Conservation (phyloP, 2,797 vertebrate genomes). For the Argentina silus region DNA sequence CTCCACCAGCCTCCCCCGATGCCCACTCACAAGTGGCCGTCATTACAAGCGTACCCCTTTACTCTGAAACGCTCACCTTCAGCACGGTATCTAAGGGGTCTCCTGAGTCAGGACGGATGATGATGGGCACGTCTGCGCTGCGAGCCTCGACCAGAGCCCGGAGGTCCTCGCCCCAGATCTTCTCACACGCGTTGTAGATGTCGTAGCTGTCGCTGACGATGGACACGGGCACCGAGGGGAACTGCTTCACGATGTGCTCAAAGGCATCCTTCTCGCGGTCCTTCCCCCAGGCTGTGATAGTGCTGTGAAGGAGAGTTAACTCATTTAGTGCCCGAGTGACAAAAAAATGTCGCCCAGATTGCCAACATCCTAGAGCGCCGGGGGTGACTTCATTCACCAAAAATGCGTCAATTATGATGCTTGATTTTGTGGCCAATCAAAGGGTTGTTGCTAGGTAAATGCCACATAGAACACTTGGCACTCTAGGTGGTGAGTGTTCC, state of each 20-base stretch:
- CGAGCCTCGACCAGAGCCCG: constrained; percentile 89
- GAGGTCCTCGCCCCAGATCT: constrained; percentile 98
- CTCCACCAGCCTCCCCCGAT: too few species aligned
- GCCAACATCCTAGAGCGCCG: too few species aligned
- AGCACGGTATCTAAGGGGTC: constrained; percentile 95
- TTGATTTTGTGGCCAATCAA: too few species aligned
- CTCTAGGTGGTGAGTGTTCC: too few species aligned
- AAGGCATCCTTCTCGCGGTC: constrained; percentile 98
- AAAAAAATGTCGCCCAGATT: too few species aligned
- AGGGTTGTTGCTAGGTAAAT: too few species aligned
- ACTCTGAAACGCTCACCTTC: constrained; percentile 80
- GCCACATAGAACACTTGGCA: too few species aligned
- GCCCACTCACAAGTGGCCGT: too few species aligned
- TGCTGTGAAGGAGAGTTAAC: constrained; percentile 72
- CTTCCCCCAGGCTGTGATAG: constrained; percentile 99
- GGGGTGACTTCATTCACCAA: too few species aligned
- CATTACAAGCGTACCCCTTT: too few species aligned
- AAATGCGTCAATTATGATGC: too few species aligned
- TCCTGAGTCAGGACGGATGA: constrained; percentile 96
- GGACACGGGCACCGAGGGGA: constrained; percentile 95
- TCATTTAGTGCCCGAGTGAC: too few species aligned
- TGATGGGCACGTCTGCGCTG: constrained; percentile 89
- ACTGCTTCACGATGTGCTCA: constrained; percentile 95
- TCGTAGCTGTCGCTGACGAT: constrained; percentile 99
- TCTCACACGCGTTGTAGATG: constrained; percentile 98